Evolutionary conservation across 2,113 vertebrate species (phyloP).

Genomic region (Sander vitreus): DNA sequence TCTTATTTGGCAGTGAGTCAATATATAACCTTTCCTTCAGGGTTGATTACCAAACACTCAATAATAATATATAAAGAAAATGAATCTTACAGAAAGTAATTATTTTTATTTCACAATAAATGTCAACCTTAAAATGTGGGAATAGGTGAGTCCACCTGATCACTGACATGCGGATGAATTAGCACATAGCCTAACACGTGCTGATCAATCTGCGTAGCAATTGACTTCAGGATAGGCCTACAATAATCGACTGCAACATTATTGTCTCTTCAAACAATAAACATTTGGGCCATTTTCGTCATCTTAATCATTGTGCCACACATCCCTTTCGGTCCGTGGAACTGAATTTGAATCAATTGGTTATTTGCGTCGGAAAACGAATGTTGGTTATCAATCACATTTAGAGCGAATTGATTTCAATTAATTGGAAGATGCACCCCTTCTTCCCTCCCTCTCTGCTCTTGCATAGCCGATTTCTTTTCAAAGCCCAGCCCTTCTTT

Average conservation of each 20-base stretch:
- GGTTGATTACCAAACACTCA: neutral
- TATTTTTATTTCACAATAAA: neutral
- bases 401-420: conserved; percentile 65
- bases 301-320: conserved; percentile 38
- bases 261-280: conserved; percentile 29
- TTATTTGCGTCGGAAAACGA: conserved; percentile 62
- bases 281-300: conserved; percentile 42
- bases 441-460: conserved; percentile 31
- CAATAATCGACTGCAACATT: neutral
- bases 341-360: conserved; percentile 50
- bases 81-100: neutral
- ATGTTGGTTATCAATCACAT: conserved; percentile 71
- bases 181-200: neutral
- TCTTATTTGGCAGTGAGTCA: neutral
- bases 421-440: conserved; percentile 52
- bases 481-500: conserved; percentile 57
- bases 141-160: neutral
- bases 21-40: neutral
- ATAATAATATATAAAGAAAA: neutral
- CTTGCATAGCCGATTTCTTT: conserved; percentile 10
- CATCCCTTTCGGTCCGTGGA: conserved; percentile 4
- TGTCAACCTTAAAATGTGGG: neutral
- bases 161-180: neutral
- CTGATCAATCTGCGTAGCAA: neutral
- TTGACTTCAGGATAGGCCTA: conserved; percentile 1